Evolutionary conservation across 2,888 invertebrate species (phyloP), one percentile per base, ranked within the genome.

Genomic region (Glomeris marginata): DNA sequence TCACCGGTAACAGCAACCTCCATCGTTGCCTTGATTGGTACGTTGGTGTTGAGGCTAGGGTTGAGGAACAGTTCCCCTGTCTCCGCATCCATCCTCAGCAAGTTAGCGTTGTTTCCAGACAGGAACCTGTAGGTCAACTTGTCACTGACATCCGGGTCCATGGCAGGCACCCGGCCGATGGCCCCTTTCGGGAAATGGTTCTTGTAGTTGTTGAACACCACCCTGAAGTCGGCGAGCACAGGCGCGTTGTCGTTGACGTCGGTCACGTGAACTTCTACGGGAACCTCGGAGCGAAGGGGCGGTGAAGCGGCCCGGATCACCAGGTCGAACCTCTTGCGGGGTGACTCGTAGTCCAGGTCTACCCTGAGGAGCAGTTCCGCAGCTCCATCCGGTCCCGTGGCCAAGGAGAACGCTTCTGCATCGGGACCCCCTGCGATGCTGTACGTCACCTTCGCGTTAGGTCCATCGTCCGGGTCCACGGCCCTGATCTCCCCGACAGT

Each of bases 191-290:
- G 92, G 63, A 95, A 95, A 61, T 86, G 84, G 60, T 91, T 86
- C 58, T 82, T 81, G 66, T 84, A 95, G 63, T 95, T 95, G 69
- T 95, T 95, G 68, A 95, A 90, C 46, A 97, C 81, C 1, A 97
- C 81, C 57, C 71, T 68, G 62, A 97, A 97, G 63, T 97, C 91
- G 59, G 85, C 81, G 59, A 97, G 70, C 57, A 82, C 73, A 0
- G 97, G 97, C 0, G 86, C 84, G 64, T 97, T 95, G 63, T 97
- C 97, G 64, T 97, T 92, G 0, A 90, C 84, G 65, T 94, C 95
- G 0, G 86, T 86, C 0, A 95, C 87, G 4, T 86, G 68, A 35
- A 95, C 79, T 63, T 86, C 85, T 0, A 94, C 82, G 58, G 84
- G 77, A 1, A 85, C 88, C 64, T 92, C 88, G 55, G 84, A 86